Evolutionary conservation across 92 coral and sea anemone genomes (phyloP).

Genomic region (Heliopora coerulea): DNA sequence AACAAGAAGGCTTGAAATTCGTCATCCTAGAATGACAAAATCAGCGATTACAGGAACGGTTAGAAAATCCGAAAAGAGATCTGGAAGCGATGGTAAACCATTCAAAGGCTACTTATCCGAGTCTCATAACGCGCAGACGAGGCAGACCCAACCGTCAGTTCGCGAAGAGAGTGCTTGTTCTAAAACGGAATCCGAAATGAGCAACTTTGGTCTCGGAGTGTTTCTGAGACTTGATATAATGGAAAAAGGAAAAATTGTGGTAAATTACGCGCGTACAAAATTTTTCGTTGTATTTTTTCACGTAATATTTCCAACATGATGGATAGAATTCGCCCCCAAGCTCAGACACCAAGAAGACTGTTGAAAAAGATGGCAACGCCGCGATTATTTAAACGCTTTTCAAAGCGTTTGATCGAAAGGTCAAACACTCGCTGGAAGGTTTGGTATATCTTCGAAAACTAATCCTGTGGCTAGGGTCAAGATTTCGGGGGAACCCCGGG

Average conservation of each 20-base stretch:
- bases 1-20: background rate
- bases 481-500: no score
- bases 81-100: background rate
- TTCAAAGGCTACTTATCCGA: background rate
- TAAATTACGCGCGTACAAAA: background rate
- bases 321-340: no score
- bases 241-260: constrained; percentile 31
- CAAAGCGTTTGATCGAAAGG: no score
- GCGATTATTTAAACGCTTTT: no score
- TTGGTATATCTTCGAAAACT: no score
- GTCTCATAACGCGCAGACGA: background rate
- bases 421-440: no score
- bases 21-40: constrained; percentile 22
- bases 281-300: no score
- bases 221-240: constrained; percentile 31
- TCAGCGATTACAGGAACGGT: constrained; percentile 16
- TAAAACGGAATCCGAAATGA: background rate
- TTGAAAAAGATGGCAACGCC: no score
- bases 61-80: background rate
- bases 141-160: background rate
- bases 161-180: constrained; percentile 3
- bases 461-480: no score
- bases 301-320: no score
- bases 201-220: constrained; percentile 24
- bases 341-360: no score